Evolutionary conservation across 2,113 vertebrate genomes (phyloP).

Genomic region (Dipodomys spectabilis): DNA sequence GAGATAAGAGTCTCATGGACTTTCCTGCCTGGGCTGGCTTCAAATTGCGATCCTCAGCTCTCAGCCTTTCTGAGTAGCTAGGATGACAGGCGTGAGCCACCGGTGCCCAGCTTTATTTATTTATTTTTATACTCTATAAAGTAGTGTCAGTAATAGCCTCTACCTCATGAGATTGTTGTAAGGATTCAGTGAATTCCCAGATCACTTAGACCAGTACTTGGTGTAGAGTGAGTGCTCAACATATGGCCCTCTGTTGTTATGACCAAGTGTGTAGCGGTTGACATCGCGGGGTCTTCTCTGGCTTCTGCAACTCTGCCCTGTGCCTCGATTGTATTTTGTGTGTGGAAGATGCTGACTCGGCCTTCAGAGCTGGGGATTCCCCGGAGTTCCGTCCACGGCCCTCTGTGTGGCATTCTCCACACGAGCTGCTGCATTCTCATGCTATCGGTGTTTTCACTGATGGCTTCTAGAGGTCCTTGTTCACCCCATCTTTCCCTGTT

Average conservation of each 20-base stretch:
- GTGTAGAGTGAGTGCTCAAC: background rate
- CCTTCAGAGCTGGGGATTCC: background rate
- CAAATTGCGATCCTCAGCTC: no score
- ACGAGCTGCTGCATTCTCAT: background rate
- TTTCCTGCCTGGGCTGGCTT: no score
- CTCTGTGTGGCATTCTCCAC: background rate
- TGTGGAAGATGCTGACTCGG: background rate
- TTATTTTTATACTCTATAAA: background rate
- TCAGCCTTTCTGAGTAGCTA: no score
- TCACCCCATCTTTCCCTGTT: background rate
- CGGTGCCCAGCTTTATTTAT: no score
- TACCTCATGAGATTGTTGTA: background rate
- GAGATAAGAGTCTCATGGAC: no score
- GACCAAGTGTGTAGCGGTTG: no score
- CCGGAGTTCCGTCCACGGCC: background rate
- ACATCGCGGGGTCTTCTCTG: background rate
- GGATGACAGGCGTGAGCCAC: no score
- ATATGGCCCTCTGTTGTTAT: background rate
- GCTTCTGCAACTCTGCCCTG: background rate
- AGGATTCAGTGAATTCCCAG: background rate
- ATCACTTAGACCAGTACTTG: background rate
- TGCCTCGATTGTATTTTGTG: background rate
- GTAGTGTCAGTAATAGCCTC: background rate
- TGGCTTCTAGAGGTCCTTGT: no score
- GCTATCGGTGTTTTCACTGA: background rate